Percentiles rank a stretch among this genome's conserved stretches.
phyloP scores from a whole-genome alignment of 2,113 vertebrate species.

The Sinocyclocheilus anshuiensis region DNA sequence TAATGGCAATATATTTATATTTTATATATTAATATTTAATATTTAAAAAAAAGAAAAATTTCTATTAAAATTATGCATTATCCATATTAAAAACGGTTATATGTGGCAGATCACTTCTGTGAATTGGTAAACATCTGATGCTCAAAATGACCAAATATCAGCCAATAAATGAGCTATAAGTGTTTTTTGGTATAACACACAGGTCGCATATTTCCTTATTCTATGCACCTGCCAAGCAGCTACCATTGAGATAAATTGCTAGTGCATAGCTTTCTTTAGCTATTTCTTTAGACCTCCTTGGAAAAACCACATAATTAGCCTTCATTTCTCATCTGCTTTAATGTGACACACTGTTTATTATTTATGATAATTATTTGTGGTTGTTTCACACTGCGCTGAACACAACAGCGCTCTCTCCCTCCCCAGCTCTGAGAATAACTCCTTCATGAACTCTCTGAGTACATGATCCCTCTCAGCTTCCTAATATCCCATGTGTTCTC shows the following conservation, averaged over 20 bases:
- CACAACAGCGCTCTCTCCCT: conserved; percentile 22
- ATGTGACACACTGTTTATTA: not conserved
- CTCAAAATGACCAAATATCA: too few relatives aligned
- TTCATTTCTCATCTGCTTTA: conserved; percentile 17
- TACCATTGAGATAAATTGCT: not conserved
- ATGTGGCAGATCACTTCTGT: too few relatives aligned
- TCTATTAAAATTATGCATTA: too few relatives aligned
- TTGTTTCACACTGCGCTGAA: conserved; percentile 21
- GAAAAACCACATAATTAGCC: not conserved
- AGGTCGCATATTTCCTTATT: not conserved
- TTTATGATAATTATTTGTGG: conserved; percentile 14
- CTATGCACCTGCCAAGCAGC: not conserved
- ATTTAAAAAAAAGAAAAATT: too few relatives aligned
- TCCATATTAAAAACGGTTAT: too few relatives aligned
- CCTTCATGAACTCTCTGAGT: conserved; percentile 48
- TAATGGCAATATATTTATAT: too few relatives aligned
- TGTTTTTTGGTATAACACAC: too few relatives aligned
- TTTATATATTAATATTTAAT: too few relatives aligned
- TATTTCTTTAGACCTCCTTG: not conserved
- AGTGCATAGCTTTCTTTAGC: not conserved
- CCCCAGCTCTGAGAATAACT: conserved; percentile 42
- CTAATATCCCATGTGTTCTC: conserved; percentile 53
- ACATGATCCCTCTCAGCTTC: conserved; percentile 32
- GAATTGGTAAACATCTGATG: too few relatives aligned
- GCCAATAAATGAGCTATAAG: too few relatives aligned